Evolutionary conservation across 2,888 invertebrate species (phyloP).

Genomic region (Prenolepis imparis): DNA sequence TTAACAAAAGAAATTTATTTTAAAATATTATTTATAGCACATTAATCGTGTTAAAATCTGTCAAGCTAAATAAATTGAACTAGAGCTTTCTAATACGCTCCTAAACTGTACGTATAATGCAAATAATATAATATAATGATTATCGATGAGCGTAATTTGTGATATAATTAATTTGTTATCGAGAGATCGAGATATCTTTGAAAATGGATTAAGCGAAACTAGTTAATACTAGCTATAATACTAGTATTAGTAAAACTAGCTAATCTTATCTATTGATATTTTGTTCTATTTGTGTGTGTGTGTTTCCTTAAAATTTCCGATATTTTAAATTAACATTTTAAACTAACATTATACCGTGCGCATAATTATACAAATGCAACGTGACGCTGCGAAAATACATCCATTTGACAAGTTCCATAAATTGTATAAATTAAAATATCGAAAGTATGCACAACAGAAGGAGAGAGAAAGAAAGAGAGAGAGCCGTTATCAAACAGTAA

Average conservation of each 20-base stretch:
- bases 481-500: background rate
- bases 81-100: background rate
- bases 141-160: background rate
- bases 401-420: background rate
- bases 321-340: background rate
- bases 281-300: background rate
- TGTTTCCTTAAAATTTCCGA: background rate
- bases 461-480: background rate
- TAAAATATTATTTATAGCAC: background rate
- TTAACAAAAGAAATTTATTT: background rate
- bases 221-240: background rate
- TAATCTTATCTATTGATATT: too few relatives aligned
- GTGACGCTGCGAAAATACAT: background rate
- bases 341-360: background rate
- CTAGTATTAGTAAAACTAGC: too few relatives aligned
- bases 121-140: background rate
- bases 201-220: constrained; percentile 3
- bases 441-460: background rate
- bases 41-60: background rate
- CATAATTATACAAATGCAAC: background rate
- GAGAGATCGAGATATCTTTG: constrained; percentile 18
- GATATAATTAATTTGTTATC: background rate
- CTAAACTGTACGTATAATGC: background rate
- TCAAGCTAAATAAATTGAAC: background rate
- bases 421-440: background rate